Evolutionary conservation across 2,113 vertebrate species (phyloP), one percentile per base, ranked within the genome.

Genomic region (Vidua macroura): DNA sequence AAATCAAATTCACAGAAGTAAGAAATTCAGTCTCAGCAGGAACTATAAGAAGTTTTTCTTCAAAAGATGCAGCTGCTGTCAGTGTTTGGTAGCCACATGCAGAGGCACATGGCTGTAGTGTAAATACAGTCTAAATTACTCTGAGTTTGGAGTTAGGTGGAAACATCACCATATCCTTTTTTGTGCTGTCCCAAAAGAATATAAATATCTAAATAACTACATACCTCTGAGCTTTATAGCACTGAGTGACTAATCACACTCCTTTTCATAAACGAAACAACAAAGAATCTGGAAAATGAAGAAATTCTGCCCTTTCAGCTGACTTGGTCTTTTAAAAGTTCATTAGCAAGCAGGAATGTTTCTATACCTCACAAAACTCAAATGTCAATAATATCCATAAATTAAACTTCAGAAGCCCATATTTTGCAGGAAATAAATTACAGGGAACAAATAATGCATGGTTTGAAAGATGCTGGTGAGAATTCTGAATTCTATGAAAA

Each of bases 191-290:
- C 49, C 52, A 46, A 62, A 94, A 85, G 20, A 64, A 67, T 84
- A 78, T 70, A 87, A 83, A 56, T 91, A 64, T 17, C 64, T 90
- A 64, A 77, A 80, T 89, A 92, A 72, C 60, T 77, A 15, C 68
- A 48, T 73, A 81, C 76, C 69, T 91, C 67, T 86, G 53, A 91
- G 74, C 33, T 91, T 60, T 70, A 28, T 56, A 58, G 58, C 51
- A 59, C 59, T 6, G 21, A 49, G 24, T 92, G 92, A 96, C 75
- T 90, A 85, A 93, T 94, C 83, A 79, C n/a, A 17, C 19, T 95
- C 89, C 74, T n/a, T 93, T 95, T 96, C 85, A 87, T 79, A 95
- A 87, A 72, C 21, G 49, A 94, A 89, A 75, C 56, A 84, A 81
- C 59, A 90, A 92, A 90, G 79, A 83, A 92, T 83, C 37, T 68